Conservation (phyloP, 2,113 vertebrate genomes). For the Stictonetta naevosa region DNA sequence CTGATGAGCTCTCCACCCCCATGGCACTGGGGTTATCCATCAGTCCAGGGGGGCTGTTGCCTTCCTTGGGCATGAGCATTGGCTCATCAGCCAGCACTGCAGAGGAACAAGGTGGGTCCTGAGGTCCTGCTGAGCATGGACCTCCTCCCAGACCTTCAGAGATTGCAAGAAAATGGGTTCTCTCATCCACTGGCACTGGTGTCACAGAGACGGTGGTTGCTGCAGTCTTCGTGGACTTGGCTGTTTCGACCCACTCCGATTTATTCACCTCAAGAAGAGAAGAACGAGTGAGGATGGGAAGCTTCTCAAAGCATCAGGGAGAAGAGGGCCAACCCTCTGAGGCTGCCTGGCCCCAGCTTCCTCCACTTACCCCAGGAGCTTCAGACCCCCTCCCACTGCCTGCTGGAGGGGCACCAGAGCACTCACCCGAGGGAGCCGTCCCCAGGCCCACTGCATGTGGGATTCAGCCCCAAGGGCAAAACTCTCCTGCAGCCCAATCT, state of each 20-base stretch:
- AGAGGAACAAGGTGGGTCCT: neutral
- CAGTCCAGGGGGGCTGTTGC: neutral
- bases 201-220: neutral
- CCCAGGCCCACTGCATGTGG: constrained; percentile 92
- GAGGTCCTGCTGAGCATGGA: neutral
- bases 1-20: neutral
- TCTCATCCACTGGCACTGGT: neutral
- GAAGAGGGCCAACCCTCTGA: neutral
- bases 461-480: constrained; percentile 69
- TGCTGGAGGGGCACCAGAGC: neutral
- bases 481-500: constrained; percentile 77
- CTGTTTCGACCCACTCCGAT: neutral
- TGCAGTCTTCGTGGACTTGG: neutral
- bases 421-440: constrained; percentile 87
- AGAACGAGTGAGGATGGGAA: neutral
- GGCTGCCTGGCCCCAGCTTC: neutral
- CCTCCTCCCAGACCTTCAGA: neutral
- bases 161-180: neutral
- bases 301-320: neutral
- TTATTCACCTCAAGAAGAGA: constrained; percentile 70
- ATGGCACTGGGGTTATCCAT: neutral
- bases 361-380: neutral
- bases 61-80: neutral
- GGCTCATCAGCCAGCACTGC: neutral
- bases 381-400: neutral